Evolutionary conservation across 2,888 invertebrate species (phyloP).

Genomic region (Aleiodes testaceus): DNA sequence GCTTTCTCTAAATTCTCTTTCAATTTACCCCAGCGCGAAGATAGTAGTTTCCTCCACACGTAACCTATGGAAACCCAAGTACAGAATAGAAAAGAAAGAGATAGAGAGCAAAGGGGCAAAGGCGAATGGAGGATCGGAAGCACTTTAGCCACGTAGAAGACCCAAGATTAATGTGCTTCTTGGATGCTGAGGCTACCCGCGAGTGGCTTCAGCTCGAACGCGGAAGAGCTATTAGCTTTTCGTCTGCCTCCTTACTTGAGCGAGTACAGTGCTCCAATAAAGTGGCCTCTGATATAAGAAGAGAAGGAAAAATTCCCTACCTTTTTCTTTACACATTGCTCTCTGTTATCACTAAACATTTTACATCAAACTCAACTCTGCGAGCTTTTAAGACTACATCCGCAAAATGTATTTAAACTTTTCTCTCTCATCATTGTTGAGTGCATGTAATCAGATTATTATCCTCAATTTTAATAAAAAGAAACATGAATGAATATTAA

Average conservation of each 20-base stretch:
- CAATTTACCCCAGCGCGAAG: conserved; percentile 33
- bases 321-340: neutral
- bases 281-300: conserved; percentile 12
- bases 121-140: conserved; percentile 56
- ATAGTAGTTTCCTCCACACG: conserved; percentile 7
- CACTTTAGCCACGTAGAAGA: conserved; percentile 60
- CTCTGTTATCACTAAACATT: conserved; percentile 22
- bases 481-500: conserved; percentile 31
- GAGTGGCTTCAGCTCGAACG: conserved; percentile 55
- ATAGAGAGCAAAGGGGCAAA: conserved; percentile 42
- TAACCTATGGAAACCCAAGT: conserved; percentile 21
- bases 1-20: conserved; percentile 5
- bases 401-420: neutral
- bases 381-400: conserved; percentile 10
- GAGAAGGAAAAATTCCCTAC: conserved; percentile 8
- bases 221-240: conserved; percentile 57
- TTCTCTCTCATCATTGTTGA: no score
- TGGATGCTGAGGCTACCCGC: conserved; percentile 50
- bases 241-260: conserved; percentile 31
- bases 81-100: conserved; percentile 39
- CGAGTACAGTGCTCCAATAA: conserved; percentile 28
- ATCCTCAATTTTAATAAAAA: conserved; percentile 20
- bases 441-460: conserved; percentile 17
- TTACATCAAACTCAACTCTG: conserved; percentile 2
- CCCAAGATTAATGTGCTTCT: conserved; percentile 60